These are phyloP conservation scores for Alosa sapidissima DNA, from an alignment of 2,797 vertebrate genomes.

Conservation along the genomic window DNA sequence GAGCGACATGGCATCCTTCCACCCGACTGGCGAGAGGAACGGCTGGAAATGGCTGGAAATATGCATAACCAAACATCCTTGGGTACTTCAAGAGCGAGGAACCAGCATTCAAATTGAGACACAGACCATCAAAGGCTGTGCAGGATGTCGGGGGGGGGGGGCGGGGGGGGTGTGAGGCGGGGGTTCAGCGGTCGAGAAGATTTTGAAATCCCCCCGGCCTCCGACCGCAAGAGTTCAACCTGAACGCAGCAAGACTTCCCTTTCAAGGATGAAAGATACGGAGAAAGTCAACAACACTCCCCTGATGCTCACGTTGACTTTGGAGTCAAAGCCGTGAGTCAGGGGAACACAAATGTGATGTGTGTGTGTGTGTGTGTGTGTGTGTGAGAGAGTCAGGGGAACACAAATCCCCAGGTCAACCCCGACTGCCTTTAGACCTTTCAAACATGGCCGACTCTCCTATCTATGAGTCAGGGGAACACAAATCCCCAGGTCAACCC, in stretches of 20 bases:
- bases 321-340: background rate
- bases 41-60: constrained; percentile 48
- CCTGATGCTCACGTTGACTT: background rate
- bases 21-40: background rate
- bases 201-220: constrained; percentile 35
- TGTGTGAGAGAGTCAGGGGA: too few relatives aligned
- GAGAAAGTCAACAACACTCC: constrained; percentile 57
- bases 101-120: constrained; percentile 47
- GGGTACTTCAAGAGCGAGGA: constrained; percentile 58
- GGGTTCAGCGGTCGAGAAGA: background rate
- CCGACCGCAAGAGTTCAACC: constrained; percentile 56
- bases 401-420: background rate
- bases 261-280: constrained; percentile 62
- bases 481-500: background rate
- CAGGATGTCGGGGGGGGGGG: constrained; percentile 57
- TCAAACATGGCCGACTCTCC: background rate
- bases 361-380: too few relatives aligned
- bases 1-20: constrained; percentile 45
- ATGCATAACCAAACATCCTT: constrained; percentile 64
- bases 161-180: background rate
- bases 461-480: too few relatives aligned
- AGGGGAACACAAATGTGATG: background rate
- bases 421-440: background rate
- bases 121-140: constrained; percentile 59
- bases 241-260: constrained; percentile 58